A percentile compares a stretch with the other conserved stretches of the same genome.
These are phyloP conservation scores for Proales similis DNA, from an alignment of 1,140 invertebrate species.

Conservation along the genomic window DNA sequence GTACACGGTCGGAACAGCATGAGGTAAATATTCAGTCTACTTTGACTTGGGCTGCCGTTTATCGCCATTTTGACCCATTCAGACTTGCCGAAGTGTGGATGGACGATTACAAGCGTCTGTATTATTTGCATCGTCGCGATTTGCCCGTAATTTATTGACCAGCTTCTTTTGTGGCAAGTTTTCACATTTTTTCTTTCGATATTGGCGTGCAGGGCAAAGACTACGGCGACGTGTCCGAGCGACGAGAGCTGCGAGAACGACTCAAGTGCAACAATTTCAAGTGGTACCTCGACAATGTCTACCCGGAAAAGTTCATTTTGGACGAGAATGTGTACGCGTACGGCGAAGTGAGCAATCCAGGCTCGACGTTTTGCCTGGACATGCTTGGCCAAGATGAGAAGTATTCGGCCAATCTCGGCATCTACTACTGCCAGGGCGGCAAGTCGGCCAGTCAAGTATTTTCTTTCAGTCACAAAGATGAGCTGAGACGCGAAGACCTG, in stretches of 20 bases:
- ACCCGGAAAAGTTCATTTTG: constrained; percentile 57
- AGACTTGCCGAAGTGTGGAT: constrained; percentile 92
- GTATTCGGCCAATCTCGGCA: constrained; percentile 54
- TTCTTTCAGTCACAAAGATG: constrained; percentile 63
- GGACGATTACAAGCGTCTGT: constrained; percentile 55
- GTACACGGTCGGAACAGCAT: constrained; percentile 29
- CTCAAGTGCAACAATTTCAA: constrained; percentile 91
- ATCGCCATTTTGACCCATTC: constrained; percentile 89
- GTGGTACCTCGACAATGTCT: constrained; percentile 95
- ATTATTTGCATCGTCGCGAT: constrained; percentile 36
- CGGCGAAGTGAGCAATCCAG: constrained; percentile 59
- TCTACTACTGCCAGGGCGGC: constrained; percentile 67
- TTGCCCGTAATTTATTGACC: constrained; percentile 6
- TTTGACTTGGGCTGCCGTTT: constrained; percentile 70
- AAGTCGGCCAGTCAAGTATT: constrained; percentile 62
- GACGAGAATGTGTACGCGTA: constrained; percentile 70
- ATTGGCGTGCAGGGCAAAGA: constrained; percentile 50
- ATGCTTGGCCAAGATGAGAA: constrained; percentile 67
- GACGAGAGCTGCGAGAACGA: constrained; percentile 51
- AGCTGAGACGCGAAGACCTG: constrained; percentile 67
- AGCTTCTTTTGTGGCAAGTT: not conserved
- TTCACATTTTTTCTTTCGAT: not conserved
- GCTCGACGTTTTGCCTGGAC: constrained; percentile 67
- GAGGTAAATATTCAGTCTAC: too few species aligned
- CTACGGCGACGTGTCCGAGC: constrained; percentile 55